These are phyloP conservation scores for Heliocidaris erythrogramma DNA, from an alignment of 35 echinoderm and acorn worm genomes.

Conservation along the genomic window DNA sequence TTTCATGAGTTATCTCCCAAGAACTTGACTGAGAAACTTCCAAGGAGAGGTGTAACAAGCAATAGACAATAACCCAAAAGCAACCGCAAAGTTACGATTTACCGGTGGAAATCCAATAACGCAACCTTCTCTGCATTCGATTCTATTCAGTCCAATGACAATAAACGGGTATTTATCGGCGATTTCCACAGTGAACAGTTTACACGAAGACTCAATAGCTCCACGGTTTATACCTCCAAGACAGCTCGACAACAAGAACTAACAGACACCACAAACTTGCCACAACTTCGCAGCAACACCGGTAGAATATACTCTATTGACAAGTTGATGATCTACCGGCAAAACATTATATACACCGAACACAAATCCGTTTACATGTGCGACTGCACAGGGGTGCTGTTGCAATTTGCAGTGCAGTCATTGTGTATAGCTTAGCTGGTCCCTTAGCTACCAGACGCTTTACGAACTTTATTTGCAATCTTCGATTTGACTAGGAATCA, in stretches of 20 bases:
- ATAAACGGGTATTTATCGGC: background rate
- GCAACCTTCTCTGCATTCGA: background rate
- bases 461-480: slow-evolving; percentile 23
- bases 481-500: background rate
- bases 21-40: background rate
- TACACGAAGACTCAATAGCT: background rate
- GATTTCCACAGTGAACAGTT: background rate
- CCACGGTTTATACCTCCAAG: background rate
- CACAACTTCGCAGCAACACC: background rate
- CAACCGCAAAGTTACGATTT: background rate
- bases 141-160: background rate
- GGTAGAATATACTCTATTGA: background rate
- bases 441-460: slow-evolving; percentile 33
- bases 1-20: background rate
- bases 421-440: background rate
- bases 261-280: background rate
- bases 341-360: background rate
- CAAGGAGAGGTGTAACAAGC: background rate
- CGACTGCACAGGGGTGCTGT: background rate
- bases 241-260: background rate
- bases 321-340: background rate
- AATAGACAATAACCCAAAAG: background rate
- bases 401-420: background rate
- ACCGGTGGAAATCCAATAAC: background rate
- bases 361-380: background rate